Evolutionary conservation across 2,113 vertebrate species (phyloP).

Genomic region (Pomatorhinus ruficollis): DNA sequence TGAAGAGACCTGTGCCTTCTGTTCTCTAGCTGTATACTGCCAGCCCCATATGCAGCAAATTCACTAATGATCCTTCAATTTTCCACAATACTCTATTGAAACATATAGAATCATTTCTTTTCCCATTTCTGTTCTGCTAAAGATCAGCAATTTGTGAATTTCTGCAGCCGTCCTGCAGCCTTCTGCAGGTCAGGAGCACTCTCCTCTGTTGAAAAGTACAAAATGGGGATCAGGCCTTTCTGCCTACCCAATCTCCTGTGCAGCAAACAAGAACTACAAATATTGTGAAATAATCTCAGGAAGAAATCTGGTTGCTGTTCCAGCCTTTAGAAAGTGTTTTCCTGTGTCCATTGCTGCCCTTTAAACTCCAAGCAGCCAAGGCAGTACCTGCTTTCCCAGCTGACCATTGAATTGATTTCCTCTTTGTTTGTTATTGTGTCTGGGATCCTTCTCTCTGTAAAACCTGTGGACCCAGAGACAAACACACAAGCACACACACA

Average conservation of each 20-base stretch:
- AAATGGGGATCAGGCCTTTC: background rate
- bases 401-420: background rate
- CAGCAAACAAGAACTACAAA: constrained; percentile 22
- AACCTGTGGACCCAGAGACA: background rate
- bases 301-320: constrained; percentile 1
- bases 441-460: background rate
- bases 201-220: background rate
- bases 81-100: constrained; percentile 16
- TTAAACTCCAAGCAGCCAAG: constrained; percentile 8
- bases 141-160: background rate
- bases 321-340: constrained; percentile 2
- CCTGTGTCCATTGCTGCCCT: constrained; percentile 26
- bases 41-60: background rate
- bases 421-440: constrained; percentile 32
- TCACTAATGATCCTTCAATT: background rate
- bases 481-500: background rate
- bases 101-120: background rate
- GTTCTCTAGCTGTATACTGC: background rate
- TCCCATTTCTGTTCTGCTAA: background rate
- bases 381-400: background rate
- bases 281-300: constrained; percentile 47
- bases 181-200: background rate
- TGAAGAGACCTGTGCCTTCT: background rate
- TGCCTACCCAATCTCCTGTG: background rate
- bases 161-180: background rate